phyloP scores from a whole-genome alignment of 1,140 invertebrate species.

The Drosophila kepulauana region DNA sequence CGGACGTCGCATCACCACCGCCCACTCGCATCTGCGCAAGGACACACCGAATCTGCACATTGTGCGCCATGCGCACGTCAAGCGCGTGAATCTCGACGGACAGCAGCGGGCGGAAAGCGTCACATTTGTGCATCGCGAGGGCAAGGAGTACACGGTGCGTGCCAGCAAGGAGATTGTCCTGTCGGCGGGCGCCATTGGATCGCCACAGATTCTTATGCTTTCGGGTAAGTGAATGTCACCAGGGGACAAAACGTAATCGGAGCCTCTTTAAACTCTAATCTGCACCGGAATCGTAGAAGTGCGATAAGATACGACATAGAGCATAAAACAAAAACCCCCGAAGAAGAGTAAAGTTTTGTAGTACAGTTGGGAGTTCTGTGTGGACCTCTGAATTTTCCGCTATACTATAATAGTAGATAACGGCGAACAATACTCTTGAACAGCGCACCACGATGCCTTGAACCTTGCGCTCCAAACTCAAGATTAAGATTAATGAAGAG shows the following conservation, averaged over 20 bases:
- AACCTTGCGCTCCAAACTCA: too few relatives aligned
- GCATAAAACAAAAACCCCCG: neutral
- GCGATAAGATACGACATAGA: conserved; percentile 32
- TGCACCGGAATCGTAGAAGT: conserved; percentile 4
- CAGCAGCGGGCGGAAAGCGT: conserved; percentile 90
- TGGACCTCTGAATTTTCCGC: neutral
- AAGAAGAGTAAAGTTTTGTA: neutral
- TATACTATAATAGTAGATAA: too few relatives aligned
- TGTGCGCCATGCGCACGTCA: conserved; percentile 91
- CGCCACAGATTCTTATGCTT: conserved; percentile 88
- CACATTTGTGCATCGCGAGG: conserved; percentile 90
- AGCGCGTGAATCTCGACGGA: conserved; percentile 90
- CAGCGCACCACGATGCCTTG: too few relatives aligned
- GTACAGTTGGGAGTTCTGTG: neutral
- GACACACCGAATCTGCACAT: conserved; percentile 91
- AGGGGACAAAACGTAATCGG: conserved; percentile 12
- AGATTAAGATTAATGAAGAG: too few relatives aligned
- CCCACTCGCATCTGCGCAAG: conserved; percentile 87
- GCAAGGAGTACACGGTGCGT: conserved; percentile 67
- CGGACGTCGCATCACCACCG: conserved; percentile 87
- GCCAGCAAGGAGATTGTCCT: conserved; percentile 85
- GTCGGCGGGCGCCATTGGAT: conserved; percentile 86
- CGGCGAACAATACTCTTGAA: too few relatives aligned
- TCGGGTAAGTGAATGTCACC: conserved; percentile 66
- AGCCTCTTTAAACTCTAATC: conserved; percentile 8